phyloP scores from a whole-genome alignment of 2,113 vertebrate species.

The Balaeniceps rex region DNA sequence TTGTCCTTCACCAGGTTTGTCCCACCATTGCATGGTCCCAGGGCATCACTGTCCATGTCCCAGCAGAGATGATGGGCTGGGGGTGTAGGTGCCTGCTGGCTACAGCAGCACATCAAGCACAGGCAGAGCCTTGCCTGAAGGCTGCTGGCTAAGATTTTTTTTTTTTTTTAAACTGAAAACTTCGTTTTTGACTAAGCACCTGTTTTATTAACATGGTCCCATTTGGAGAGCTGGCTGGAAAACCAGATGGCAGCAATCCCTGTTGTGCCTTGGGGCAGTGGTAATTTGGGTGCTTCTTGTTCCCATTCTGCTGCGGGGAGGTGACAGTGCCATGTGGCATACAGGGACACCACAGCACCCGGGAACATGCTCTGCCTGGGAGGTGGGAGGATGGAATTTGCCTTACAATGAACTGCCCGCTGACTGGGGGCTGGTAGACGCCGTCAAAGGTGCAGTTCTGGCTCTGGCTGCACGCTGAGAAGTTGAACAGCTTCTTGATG shows the following conservation, averaged over 20 bases:
- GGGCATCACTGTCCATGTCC: not conserved
- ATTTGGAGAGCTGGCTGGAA: not conserved
- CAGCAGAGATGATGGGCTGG: not conserved
- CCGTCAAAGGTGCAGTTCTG: slow-evolving; percentile 69
- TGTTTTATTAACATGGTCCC: not conserved
- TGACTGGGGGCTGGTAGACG: slow-evolving; percentile 65
- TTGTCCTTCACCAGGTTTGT: not conserved
- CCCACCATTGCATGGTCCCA: not conserved
- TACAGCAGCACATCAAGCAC: not conserved
- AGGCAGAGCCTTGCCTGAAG: not conserved
- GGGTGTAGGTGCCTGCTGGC: not conserved
- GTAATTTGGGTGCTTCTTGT: not conserved
- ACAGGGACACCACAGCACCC: not conserved
- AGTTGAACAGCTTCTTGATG: slow-evolving; percentile 65
- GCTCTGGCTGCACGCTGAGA: slow-evolving; percentile 22
- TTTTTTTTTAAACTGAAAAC: not conserved
- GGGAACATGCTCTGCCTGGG: fast-evolving
- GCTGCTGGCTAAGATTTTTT: not conserved
- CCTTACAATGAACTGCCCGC: slow-evolving; percentile 73
- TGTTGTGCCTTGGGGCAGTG: not conserved
- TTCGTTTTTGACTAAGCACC: not conserved
- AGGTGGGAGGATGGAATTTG: not conserved
- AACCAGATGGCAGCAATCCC: not conserved
- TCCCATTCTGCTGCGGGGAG: not conserved
- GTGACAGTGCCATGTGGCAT: not conserved